Evolutionary conservation across 2,888 invertebrate genomes (phyloP), one percentile per base, ranked within the genome.

Genomic region (Drosophila hamatofila): DNA sequence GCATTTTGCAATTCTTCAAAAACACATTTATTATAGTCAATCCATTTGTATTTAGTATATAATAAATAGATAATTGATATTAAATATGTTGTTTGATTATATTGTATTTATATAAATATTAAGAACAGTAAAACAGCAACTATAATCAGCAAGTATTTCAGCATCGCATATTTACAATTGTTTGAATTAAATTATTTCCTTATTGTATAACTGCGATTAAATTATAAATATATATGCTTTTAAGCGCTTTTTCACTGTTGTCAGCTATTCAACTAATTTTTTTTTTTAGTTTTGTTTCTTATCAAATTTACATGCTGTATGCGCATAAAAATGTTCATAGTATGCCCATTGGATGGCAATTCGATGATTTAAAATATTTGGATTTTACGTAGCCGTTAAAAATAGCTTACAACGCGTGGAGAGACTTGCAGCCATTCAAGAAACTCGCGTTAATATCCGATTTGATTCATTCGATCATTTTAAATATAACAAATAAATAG

Each of bases 401-500:
- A 16, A 41, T 4, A 8, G 62, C 6, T 9, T 44, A 88, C 76
- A 89, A 89, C 89, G 77, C 88, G 52, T 78, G 16, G 72, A 82
- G 65, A 86, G 89, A 91, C 91, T 92, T 93, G 93, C 93, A 93
- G 93, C 93, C 93, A 93, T 93, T 93, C 93, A 93, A 93, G 91
- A 88, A 77, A 72, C 87, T 91, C 82, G 89, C 89, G 91, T 55
- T 2, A 82, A 48, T 70, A 86, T 85, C 88, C 88, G 4, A 8
- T 7, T 18, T 33, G 83, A 82, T 77, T 75, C 56, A 80, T 72
- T 0, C 33, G 75, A 80, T 83, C 75, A 14, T 39, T 6, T 46
- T 18, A 23, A 52, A 35, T 2, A 8, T 33, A 33, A 48, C 1
- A 9, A 48, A 48, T 4, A 2, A 27, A 48, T n/a, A 6, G 11